phyloP scores from a whole-genome alignment of 2,797 vertebrate genomes.

The Microcaecilia unicolor region DNA sequence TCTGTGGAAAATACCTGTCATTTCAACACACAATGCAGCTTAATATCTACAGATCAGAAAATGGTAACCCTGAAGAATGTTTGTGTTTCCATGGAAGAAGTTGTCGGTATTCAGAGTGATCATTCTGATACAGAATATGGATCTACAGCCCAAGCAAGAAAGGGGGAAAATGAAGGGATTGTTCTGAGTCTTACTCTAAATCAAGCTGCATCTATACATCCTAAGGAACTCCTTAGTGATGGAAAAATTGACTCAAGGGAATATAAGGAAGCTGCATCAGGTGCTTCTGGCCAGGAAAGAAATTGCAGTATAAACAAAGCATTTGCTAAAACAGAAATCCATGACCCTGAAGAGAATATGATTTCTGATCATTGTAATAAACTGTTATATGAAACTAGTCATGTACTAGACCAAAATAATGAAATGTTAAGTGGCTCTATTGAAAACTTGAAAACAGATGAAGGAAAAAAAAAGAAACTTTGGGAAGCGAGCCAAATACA shows the following conservation, averaged over 20 bases:
- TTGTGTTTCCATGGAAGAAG: conserved; percentile 6
- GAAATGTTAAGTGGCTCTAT: no score
- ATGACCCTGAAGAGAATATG: neutral
- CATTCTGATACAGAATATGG: conserved; percentile 11
- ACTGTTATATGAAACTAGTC: no score
- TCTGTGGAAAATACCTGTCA: no score
- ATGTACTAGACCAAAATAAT: no score
- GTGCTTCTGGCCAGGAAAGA: conserved; percentile 16
- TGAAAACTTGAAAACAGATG: no score
- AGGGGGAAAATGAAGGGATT: conserved; percentile 10
- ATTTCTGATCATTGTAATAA: conserved; percentile 3
- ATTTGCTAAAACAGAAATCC: neutral
- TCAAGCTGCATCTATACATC: conserved; percentile 1
- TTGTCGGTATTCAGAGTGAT: neutral
- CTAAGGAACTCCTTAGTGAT: neutral
- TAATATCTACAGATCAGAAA: conserved; percentile 4
- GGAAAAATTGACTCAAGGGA: neutral
- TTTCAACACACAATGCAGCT: conserved; percentile 6
- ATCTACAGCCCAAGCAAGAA: neutral
- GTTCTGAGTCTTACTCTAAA: neutral
- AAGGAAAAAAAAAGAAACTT: no score
- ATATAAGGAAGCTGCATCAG: conserved; percentile 1
- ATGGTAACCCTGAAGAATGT: neutral
- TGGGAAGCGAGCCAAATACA: no score
- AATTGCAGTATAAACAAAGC: neutral